phyloP scores from a whole-genome alignment of 2,888 invertebrate genomes.

The Drepana falcataria region DNA sequence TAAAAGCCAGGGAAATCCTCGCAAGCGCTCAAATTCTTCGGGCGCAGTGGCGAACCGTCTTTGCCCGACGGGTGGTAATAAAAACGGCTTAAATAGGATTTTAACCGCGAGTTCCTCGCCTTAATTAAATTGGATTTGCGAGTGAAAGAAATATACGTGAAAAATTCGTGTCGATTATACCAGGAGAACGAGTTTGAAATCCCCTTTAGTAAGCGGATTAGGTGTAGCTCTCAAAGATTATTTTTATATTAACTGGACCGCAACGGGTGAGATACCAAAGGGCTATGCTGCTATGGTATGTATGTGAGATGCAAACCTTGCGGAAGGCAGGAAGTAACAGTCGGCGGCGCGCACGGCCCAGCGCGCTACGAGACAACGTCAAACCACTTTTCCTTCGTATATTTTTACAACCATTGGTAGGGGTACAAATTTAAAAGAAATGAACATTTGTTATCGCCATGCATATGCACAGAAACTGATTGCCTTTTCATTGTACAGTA shows the following conservation, averaged over 20 bases:
- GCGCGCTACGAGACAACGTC: constrained; percentile 14
- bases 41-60: constrained; percentile 71
- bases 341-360: constrained; percentile 27
- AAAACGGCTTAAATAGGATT: constrained; percentile 79
- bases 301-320: constrained; percentile 20
- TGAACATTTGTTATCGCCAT: neutral
- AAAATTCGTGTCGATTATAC: constrained; percentile 76
- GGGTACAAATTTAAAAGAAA: neutral
- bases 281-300: constrained; percentile 21
- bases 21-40: constrained; percentile 70
- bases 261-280: constrained; percentile 20
- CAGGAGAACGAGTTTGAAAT: constrained; percentile 64
- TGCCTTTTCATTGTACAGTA: constrained; percentile 44
- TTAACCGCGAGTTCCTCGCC: constrained; percentile 76
- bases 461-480: constrained; percentile 41
- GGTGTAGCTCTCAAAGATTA: constrained; percentile 46
- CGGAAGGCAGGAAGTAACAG: constrained; percentile 59
- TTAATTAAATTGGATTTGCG: constrained; percentile 79
- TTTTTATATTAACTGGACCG: constrained; percentile 32
- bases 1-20: constrained; percentile 70
- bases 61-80: constrained; percentile 76
- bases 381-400: constrained; percentile 1
- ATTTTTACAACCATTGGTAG: neutral
- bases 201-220: constrained; percentile 62
- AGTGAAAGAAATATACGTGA: constrained; percentile 76